These are phyloP conservation scores for Aphelenchoides avenae DNA, from an alignment of 1,140 invertebrate genomes.

Conservation along the genomic window DNA sequence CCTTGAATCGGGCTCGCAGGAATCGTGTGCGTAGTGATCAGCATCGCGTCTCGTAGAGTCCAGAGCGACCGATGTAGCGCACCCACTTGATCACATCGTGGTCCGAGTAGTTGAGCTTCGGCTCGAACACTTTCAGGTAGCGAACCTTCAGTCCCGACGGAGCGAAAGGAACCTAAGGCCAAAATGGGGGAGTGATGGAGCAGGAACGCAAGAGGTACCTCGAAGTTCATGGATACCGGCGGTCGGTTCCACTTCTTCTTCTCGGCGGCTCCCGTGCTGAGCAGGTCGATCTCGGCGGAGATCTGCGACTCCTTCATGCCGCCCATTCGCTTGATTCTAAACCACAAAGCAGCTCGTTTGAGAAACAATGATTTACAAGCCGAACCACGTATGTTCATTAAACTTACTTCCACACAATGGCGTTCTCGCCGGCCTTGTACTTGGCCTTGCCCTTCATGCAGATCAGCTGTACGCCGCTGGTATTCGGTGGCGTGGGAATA, in stretches of 20 bases:
- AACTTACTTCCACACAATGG: constrained; percentile 96
- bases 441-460: constrained; percentile 99
- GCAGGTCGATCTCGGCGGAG: constrained; percentile 97
- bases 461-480: constrained; percentile 95
- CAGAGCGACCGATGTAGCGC: constrained; percentile 95
- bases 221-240: constrained; percentile 99
- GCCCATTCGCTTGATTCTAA: constrained; percentile 95
- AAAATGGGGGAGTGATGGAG: neutral
- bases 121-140: constrained; percentile 98
- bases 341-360: constrained; percentile 42
- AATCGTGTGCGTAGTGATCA: constrained; percentile 60
- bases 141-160: constrained; percentile 98
- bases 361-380: neutral
- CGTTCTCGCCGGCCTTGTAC: constrained; percentile 99
- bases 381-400: neutral
- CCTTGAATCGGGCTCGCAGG: neutral
- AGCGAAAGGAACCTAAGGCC: constrained; percentile 73
- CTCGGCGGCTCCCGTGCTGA: constrained; percentile 82
- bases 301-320: constrained; percentile 99
- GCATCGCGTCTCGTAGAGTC: constrained; percentile 97
- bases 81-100: constrained; percentile 99
- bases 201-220: constrained; percentile 66
- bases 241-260: constrained; percentile 99
- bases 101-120: constrained; percentile 98
- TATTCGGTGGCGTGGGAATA: constrained; percentile 97